A percentile compares a stretch with the other conserved stretches of the same genome.
phyloP scores from a whole-genome alignment of 2,113 vertebrate species.

The Gobio gobio region DNA sequence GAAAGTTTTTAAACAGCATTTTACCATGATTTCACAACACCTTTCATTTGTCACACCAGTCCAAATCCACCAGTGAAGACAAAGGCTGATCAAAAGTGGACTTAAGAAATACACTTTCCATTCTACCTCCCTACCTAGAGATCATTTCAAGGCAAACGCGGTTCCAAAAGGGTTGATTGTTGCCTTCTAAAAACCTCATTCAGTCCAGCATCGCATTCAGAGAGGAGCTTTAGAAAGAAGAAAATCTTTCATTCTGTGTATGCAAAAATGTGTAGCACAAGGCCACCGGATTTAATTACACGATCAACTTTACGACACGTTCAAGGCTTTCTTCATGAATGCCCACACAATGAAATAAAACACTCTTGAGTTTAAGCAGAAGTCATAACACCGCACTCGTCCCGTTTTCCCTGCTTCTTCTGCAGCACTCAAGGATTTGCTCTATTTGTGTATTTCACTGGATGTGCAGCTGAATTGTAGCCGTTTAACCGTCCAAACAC shows the following conservation, averaged over 20 bases:
- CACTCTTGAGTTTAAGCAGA: neutral
- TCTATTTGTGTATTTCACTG: neutral
- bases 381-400: neutral
- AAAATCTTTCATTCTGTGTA: neutral
- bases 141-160: neutral
- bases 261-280: neutral
- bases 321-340: neutral
- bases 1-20: neutral
- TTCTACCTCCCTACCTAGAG: neutral
- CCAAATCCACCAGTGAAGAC: neutral
- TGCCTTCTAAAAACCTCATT: neutral
- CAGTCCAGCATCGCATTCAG: neutral
- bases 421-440: slow-evolving; percentile 14
- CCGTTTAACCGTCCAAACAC: slow-evolving; percentile 9
- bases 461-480: neutral
- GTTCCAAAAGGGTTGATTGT: neutral
- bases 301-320: neutral
- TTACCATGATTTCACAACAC: neutral
- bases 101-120: neutral
- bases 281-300: neutral
- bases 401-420: neutral
- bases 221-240: neutral
- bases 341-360: neutral
- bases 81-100: neutral
- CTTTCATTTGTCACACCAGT: neutral